Evolutionary conservation across 2,888 invertebrate species (phyloP).

Genomic region (Drosophila formosana): DNA sequence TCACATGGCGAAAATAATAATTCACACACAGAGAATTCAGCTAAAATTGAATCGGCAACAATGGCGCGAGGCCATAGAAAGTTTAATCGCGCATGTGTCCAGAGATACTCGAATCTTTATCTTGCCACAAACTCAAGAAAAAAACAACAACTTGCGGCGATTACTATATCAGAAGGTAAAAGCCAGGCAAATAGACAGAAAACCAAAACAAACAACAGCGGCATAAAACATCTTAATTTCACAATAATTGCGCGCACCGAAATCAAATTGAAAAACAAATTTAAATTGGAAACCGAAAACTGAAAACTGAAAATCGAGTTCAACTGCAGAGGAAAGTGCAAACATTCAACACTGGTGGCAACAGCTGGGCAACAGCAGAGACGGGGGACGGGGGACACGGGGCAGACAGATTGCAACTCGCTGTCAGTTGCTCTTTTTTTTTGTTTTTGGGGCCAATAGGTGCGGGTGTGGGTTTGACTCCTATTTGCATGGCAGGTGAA

Average conservation of each 20-base stretch:
- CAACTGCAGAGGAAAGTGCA: constrained; percentile 65
- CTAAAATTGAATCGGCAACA: constrained; percentile 27
- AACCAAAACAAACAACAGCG: constrained; percentile 4
- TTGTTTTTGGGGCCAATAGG: constrained; percentile 15
- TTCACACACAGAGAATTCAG: constrained; percentile 48
- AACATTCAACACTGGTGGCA: constrained; percentile 76
- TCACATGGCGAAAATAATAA: constrained; percentile 59
- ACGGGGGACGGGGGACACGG: constrained; percentile 24
- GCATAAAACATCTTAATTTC: constrained; percentile 72
- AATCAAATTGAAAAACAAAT: constrained; percentile 48
- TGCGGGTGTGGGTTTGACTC: constrained; percentile 41
- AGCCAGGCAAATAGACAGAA: constrained; percentile 5
- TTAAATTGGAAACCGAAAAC: constrained; percentile 10
- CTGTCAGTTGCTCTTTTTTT: constrained; percentile 14
- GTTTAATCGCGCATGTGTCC: constrained; percentile 58
- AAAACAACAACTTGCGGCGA: constrained; percentile 5
- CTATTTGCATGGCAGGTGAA: constrained; percentile 77
- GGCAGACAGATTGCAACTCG: constrained; percentile 32
- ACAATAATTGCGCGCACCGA: constrained; percentile 68
- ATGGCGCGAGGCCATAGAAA: constrained; percentile 56
- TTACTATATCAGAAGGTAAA: constrained; percentile 25
- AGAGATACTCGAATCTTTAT: constrained; percentile 36
- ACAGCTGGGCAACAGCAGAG: constrained; percentile 57
- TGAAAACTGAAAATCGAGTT: constrained; percentile 24
- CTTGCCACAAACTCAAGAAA: constrained; percentile 6